phyloP scores from a whole-genome alignment of 2,113 vertebrate genomes.

The Halcyon malimbica region DNA sequence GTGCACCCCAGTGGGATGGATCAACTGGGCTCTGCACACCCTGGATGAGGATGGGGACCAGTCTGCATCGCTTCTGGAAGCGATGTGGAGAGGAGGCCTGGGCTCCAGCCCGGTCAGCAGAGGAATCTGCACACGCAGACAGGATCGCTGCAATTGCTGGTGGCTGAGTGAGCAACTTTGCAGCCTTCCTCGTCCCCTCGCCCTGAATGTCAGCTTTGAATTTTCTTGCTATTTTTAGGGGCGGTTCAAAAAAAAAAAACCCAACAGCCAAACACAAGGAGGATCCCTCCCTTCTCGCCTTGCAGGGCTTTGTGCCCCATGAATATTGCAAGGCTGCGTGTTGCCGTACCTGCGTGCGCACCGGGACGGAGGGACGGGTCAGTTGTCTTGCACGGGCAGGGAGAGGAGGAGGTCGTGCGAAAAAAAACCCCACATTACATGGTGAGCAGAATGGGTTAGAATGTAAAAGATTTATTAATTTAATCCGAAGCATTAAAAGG shows the following conservation, averaged over 20 bases:
- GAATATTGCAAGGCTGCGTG: background rate
- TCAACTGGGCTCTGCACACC: fast-evolving
- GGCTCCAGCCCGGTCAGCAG: slow-evolving; percentile 60
- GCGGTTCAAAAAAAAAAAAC: background rate
- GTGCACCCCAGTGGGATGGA: fast-evolving
- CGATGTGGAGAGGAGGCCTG: background rate
- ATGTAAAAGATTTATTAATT: slow-evolving; percentile 63
- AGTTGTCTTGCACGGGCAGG: background rate
- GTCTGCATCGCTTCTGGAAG: background rate
- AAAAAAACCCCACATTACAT: background rate
- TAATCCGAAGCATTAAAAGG: slow-evolving; percentile 57
- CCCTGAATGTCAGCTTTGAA: slow-evolving; percentile 68
- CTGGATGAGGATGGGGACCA: background rate
- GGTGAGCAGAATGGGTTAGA: background rate
- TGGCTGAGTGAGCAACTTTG: slow-evolving; percentile 67
- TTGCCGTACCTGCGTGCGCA: background rate
- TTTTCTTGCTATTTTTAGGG: slow-evolving; percentile 70
- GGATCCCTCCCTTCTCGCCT: background rate
- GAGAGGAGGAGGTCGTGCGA: background rate
- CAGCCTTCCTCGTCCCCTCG: slow-evolving; percentile 54
- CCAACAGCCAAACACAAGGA: background rate
- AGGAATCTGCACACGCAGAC: slow-evolving; percentile 71
- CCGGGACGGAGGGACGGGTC: background rate
- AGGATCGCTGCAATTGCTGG: slow-evolving; percentile 50
- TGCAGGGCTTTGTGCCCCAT: background rate